Evolutionary conservation across 2,113 vertebrate species (phyloP), one percentile per base, ranked within the genome.

Genomic region (Peromyscus californicus): DNA sequence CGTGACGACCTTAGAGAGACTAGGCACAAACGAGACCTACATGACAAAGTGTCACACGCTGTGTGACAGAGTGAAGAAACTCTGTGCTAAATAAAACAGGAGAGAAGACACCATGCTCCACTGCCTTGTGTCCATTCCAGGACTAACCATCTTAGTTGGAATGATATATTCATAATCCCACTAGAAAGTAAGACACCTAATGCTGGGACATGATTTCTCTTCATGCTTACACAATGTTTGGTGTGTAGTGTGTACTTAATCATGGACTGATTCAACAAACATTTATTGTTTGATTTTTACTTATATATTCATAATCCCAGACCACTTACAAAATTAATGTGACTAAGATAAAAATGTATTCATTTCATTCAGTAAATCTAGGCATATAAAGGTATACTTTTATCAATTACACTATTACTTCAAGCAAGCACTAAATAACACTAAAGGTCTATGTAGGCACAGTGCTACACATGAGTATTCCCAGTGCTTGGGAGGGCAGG

Each of bases 351-450:
- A 90, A 59, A 91, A 80, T 65, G 39, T 54, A 69, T 84, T 91
- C 13, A 90, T 59, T 82, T 24, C 54, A 59, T 59, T n/a, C 33
- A 82, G 36, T 82, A 59, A 82, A 82, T 82, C 33, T 59, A 54
- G 11, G 21, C 33, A n/a, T 82, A 59, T 82, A 90, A 93, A 91
- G 94, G 42, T 89, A 74, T 61, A 79, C 78, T 69, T 95, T 96
- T 80, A 61, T 90, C 9, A 93, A 54, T 93, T 80, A 22, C 39
- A 69, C n/a, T 87, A 59, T 79, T 39, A 72, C 17, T 70, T 93
- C 93, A 45, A 74, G 48, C 45, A 78, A 94, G 86, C 48, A 96
- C n/a, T 93, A 93, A 93, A 67, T 93, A 91, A 67, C 87, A 91
- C 87, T 67, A 61, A 74, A 72, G n/a, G 13, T 76, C 5, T 51